Conservation (phyloP, 1,140 invertebrate genomes). For the Anastrepha obliqua region DNA sequence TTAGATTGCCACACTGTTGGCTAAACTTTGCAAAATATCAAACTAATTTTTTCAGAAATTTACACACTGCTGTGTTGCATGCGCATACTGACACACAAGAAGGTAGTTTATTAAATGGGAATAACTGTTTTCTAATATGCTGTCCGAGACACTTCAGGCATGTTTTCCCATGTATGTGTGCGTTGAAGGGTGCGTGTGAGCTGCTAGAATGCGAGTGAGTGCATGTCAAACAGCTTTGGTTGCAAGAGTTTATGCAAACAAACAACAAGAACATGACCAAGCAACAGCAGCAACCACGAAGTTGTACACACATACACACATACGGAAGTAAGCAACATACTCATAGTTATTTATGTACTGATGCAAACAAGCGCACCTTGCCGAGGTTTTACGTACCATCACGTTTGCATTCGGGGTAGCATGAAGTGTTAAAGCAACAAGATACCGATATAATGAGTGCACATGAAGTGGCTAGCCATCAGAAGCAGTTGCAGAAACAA, state of each 20-base stretch:
- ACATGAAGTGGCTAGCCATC: not conserved
- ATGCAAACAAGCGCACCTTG: not conserved
- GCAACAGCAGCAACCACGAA: not conserved
- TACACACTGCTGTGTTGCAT: not conserved
- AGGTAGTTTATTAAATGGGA: not conserved
- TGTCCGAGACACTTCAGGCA: not conserved
- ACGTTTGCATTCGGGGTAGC: not conserved
- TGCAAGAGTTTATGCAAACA: slow-evolving; percentile 3
- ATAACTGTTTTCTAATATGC: slow-evolving; percentile 30
- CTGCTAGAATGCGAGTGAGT: not conserved
- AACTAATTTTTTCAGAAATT: not conserved
- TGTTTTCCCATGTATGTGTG: not conserved
- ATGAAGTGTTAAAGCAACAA: slow-evolving; percentile 41
- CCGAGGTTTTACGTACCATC: not conserved
- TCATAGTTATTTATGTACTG: not conserved
- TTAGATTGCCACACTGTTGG: not conserved
- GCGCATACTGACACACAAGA: not conserved
- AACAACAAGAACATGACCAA: not conserved
- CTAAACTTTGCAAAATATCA: not conserved
- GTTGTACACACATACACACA: not conserved
- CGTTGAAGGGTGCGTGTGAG: not conserved
- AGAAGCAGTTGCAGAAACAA: not conserved
- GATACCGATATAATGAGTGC: slow-evolving; percentile 9
- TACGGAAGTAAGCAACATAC: not conserved
- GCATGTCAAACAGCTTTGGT: slow-evolving; percentile 45